These are phyloP conservation scores for Ephialtes manifestator DNA, from an alignment of 2,888 invertebrate genomes.

Conservation along the genomic window DNA sequence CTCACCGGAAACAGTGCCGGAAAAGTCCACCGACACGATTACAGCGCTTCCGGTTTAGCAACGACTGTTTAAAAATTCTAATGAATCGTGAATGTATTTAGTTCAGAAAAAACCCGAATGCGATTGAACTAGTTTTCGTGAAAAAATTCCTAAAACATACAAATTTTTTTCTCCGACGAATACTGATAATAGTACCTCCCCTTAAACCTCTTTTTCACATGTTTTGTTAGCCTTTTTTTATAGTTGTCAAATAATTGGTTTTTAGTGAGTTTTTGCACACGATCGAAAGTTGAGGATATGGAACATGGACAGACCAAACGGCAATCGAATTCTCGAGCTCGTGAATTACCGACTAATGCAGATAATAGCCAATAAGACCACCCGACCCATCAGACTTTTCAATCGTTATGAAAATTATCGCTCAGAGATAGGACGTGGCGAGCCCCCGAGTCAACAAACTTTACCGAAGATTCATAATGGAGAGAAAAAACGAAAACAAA, in stretches of 20 bases:
- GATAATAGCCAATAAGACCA: neutral
- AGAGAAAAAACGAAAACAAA: neutral
- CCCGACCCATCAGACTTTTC: neutral
- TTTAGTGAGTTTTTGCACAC: neutral
- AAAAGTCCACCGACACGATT: too few relatives aligned
- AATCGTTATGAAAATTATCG: neutral
- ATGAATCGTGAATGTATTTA: too few relatives aligned
- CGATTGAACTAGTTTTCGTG: too few relatives aligned
- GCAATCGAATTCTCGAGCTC: neutral
- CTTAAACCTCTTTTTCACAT: too few relatives aligned
- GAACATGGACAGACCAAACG: neutral
- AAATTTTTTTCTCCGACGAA: too few relatives aligned
- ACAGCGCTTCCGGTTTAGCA: too few relatives aligned
- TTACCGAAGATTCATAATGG: neutral
- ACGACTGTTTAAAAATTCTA: too few relatives aligned
- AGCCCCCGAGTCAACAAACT: neutral
- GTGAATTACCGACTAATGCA: neutral
- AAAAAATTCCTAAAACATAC: too few relatives aligned
- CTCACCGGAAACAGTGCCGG: too few relatives aligned
- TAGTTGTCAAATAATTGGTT: neutral
- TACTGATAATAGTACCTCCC: too few relatives aligned
- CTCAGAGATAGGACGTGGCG: slow-evolving; percentile 2
- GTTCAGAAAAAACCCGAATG: too few relatives aligned
- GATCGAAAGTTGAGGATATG: neutral
- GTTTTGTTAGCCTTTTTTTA: neutral